phyloP scores from a whole-genome alignment of 2,888 invertebrate species.

The Trimorus sp. region DNA sequence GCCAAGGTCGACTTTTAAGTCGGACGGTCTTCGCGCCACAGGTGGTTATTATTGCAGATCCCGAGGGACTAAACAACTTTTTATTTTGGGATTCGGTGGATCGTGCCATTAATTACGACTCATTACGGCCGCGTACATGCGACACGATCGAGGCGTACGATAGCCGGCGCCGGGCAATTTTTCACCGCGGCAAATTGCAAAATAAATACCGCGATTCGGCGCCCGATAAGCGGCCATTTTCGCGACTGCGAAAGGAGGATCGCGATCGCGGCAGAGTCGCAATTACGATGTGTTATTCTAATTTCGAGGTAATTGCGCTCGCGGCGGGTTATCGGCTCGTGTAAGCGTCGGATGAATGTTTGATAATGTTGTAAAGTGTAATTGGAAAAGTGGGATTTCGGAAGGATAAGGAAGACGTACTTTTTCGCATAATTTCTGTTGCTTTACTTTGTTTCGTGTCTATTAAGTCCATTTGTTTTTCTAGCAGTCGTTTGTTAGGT shows the following conservation, averaged over 20 bases:
- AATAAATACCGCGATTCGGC: conserved; percentile 62
- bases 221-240: conserved; percentile 48
- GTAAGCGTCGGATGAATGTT: conserved; percentile 33
- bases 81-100: conserved; percentile 36
- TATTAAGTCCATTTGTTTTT: too few species aligned
- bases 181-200: conserved; percentile 45
- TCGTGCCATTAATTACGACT: conserved; percentile 57
- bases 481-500: too few species aligned
- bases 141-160: conserved; percentile 41
- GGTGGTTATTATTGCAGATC: conserved; percentile 40
- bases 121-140: conserved; percentile 48
- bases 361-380: conserved; percentile 30
- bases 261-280: conserved; percentile 18
- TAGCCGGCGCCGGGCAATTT: conserved; percentile 50
- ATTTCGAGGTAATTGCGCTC: conserved; percentile 14
- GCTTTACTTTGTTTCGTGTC: too few species aligned
- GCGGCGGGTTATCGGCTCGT: conserved; percentile 17
- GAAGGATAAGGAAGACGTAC: too few species aligned
- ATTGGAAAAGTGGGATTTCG: conserved; percentile 19
- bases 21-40: conserved; percentile 23
- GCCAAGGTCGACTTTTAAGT: conserved; percentile 6
- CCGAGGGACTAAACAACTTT: conserved; percentile 33
- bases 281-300: conserved; percentile 38
- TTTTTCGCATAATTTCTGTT: too few species aligned
- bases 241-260: conserved; percentile 24